These are phyloP conservation scores for Cybosia mesomella DNA, from an alignment of 2,888 invertebrate species.

Conservation along the genomic window DNA sequence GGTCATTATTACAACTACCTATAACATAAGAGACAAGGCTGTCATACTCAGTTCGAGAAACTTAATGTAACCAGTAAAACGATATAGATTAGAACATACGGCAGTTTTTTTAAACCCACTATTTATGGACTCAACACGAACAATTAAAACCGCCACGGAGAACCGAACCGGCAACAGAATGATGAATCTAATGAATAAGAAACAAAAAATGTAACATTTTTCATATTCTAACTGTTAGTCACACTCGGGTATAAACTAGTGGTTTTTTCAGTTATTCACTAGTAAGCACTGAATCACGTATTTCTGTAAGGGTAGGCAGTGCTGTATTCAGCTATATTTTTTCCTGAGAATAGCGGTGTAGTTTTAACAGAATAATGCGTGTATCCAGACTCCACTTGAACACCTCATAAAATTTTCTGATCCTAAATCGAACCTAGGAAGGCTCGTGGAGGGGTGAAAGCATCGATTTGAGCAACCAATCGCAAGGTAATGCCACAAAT, in stretches of 20 bases:
- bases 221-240: neutral
- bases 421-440: too few relatives aligned
- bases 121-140: slow-evolving; percentile 17
- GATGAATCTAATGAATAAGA: slow-evolving; percentile 10
- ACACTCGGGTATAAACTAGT: neutral
- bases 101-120: slow-evolving; percentile 8
- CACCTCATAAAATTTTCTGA: too few relatives aligned
- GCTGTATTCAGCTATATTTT: too few relatives aligned
- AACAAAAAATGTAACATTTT: slow-evolving; percentile 7
- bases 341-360: too few relatives aligned
- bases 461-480: too few relatives aligned
- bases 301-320: neutral
- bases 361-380: too few relatives aligned
- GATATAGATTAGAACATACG: slow-evolving; percentile 10
- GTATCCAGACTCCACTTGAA: too few relatives aligned
- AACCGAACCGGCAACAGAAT: slow-evolving; percentile 9
- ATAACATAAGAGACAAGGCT: neutral
- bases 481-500: too few relatives aligned
- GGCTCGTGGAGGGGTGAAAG: too few relatives aligned
- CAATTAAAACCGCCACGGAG: slow-evolving; percentile 22
- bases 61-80: neutral
- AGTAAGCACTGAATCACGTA: neutral
- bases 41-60: neutral
- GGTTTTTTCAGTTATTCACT: neutral
- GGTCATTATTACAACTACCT: neutral